Percentiles rank a stretch among this genome's conserved stretches.
phyloP scores from a whole-genome alignment of 2,113 vertebrate genomes.

The Harpagus bidentatus region DNA sequence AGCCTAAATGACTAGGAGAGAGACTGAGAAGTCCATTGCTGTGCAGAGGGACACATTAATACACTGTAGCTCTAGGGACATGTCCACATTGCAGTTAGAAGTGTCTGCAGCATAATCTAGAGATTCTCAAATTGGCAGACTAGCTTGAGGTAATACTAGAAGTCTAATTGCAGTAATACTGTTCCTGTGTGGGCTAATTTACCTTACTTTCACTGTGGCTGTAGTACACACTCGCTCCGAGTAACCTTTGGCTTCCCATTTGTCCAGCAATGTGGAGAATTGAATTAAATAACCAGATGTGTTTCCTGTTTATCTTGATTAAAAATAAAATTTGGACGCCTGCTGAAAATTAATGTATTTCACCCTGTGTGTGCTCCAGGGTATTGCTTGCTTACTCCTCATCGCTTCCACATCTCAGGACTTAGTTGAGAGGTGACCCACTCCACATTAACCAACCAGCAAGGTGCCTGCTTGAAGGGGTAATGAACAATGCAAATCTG shows the following conservation, averaged over 20 bases:
- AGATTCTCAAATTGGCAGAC: background rate
- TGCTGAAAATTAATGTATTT: background rate
- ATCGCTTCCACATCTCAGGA: background rate
- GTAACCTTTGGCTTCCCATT: background rate
- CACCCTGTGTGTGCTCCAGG: background rate
- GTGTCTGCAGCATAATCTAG: background rate
- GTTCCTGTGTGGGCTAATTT: background rate
- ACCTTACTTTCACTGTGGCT: background rate
- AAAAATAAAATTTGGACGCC: background rate
- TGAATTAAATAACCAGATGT: background rate
- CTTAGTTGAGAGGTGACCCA: background rate
- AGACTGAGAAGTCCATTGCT: background rate
- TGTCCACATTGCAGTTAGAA: background rate
- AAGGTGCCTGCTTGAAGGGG: background rate
- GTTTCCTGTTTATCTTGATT: background rate
- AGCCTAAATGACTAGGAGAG: background rate
- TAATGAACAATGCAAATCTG: background rate
- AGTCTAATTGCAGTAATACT: background rate
- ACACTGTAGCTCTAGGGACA: background rate
- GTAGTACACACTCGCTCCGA: background rate
- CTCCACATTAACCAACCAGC: background rate
- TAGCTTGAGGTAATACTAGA: background rate
- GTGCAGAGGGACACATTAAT: background rate
- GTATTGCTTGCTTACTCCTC: background rate
- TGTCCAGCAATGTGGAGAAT: background rate